These are phyloP conservation scores for Mechanitis messenoides DNA, from an alignment of 2,888 invertebrate genomes.

Conservation along the genomic window DNA sequence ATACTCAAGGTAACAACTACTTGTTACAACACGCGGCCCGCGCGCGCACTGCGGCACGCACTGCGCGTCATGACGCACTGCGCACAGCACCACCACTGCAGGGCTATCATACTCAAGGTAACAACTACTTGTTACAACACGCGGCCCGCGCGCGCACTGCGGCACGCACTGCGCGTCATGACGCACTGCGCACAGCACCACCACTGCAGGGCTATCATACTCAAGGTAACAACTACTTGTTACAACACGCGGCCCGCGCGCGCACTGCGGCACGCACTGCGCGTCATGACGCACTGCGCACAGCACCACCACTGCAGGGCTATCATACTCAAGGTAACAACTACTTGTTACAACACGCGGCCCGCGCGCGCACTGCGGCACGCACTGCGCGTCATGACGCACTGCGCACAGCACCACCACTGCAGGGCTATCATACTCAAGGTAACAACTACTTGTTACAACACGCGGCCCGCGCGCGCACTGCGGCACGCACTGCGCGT, in stretches of 20 bases:
- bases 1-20: conserved; percentile 24
- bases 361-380: conserved; percentile 33
- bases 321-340: conserved; percentile 25
- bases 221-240: conserved; percentile 19
- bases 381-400: conserved; percentile 52
- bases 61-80: conserved; percentile 59
- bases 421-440: conserved; percentile 28
- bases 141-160: conserved; percentile 36
- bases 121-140: conserved; percentile 19
- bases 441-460: conserved; percentile 10
- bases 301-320: conserved; percentile 27
- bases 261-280: conserved; percentile 31
- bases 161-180: conserved; percentile 39
- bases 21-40: conserved; percentile 34
- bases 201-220: conserved; percentile 27
- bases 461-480: conserved; percentile 39
- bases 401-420: conserved; percentile 40
- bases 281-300: conserved; percentile 57
- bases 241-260: conserved; percentile 39
- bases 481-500: conserved; percentile 36
- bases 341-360: conserved; percentile 28
- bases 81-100: conserved; percentile 25
- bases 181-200: conserved; percentile 53
- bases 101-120: conserved; percentile 28
- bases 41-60: conserved; percentile 33